phyloP scores from a whole-genome alignment of 2,797 vertebrate genomes.

The Phoebastria nigripes region DNA sequence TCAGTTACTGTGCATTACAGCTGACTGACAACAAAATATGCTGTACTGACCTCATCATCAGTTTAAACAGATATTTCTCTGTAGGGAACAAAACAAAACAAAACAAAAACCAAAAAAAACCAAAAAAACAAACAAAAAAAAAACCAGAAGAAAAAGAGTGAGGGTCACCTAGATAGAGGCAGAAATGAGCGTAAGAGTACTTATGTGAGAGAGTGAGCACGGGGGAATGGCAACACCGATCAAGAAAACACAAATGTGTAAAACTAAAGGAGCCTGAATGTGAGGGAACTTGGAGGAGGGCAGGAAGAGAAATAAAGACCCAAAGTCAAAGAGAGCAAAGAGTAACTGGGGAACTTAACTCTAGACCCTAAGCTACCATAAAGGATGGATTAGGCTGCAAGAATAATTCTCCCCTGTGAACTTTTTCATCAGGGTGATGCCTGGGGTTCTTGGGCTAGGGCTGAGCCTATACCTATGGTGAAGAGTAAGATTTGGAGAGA shows the following conservation, averaged over 20 bases:
- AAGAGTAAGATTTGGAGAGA: background rate
- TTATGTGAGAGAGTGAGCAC: background rate
- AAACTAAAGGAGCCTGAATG: background rate
- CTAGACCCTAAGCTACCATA: background rate
- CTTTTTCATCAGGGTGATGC: background rate
- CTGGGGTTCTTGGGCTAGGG: background rate
- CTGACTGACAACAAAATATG: background rate
- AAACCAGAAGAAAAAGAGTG: background rate
- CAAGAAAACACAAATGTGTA: background rate
- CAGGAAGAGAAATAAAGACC: background rate
- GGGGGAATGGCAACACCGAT: rapidly evolving
- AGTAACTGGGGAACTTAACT: background rate
- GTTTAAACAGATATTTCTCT: background rate
- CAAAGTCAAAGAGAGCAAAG: background rate
- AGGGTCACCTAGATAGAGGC: background rate
- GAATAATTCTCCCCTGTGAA: background rate
- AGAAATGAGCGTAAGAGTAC: background rate
- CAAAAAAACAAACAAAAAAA: background rate
- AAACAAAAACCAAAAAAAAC: too few relatives aligned
- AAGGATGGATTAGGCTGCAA: background rate
- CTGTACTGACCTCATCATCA: background rate
- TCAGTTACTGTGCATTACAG: background rate
- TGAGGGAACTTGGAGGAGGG: background rate
- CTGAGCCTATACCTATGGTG: background rate
- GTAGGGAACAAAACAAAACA: background rate